Conservation (phyloP, 2,797 vertebrate genomes). For the Acrocephalus scirpaceus region DNA sequence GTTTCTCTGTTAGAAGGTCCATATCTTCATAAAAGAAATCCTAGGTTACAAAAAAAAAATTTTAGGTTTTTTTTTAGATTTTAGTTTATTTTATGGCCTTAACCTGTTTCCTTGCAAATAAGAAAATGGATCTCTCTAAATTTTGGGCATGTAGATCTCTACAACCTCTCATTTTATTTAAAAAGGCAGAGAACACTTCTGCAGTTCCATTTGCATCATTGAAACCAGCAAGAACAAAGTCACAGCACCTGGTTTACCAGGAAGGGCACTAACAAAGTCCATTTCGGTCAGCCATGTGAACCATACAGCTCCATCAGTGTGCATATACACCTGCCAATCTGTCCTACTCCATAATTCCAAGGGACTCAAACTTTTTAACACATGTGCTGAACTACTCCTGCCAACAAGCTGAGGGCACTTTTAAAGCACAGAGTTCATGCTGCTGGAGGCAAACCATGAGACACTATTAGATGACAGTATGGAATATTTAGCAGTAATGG, state of each 20-base stretch:
- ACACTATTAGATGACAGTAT: background rate
- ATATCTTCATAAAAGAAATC: constrained; percentile 91
- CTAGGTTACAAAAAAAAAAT: constrained; percentile 63
- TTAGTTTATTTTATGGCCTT: background rate
- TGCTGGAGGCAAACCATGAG: background rate
- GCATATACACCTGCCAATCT: background rate
- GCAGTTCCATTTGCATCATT: background rate
- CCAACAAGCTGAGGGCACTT: background rate
- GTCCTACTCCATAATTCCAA: background rate
- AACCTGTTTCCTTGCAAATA: background rate
- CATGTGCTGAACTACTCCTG: background rate
- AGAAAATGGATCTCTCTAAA: background rate
- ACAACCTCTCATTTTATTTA: background rate
- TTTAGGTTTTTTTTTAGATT: background rate
- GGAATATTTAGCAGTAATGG: background rate
- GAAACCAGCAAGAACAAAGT: background rate
- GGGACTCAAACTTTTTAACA: background rate
- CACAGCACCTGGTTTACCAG: background rate
- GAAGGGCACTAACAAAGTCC: background rate
- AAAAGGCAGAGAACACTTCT: background rate
- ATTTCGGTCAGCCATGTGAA: background rate
- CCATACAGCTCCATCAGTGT: background rate
- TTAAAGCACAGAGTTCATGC: background rate
- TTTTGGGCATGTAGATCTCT: background rate
- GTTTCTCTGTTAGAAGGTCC: constrained; percentile 87